Evolutionary conservation across 2,797 vertebrate genomes (phyloP).

Genomic region (Gallinago solitaria): DNA sequence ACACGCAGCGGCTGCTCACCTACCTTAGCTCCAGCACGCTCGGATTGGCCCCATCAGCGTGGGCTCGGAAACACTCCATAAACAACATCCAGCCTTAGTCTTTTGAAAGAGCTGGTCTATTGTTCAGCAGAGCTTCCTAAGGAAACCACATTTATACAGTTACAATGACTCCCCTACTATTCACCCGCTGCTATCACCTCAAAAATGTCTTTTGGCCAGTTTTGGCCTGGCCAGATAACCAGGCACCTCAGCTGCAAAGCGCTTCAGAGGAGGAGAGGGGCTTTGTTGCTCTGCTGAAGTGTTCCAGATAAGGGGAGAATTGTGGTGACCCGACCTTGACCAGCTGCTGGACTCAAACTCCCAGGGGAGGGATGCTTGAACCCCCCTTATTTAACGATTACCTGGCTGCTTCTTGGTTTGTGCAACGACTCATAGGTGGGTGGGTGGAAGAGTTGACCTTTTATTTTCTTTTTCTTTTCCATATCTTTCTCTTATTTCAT

Average conservation of each 20-base stretch:
- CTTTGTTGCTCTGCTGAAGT: background rate
- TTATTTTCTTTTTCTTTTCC: background rate
- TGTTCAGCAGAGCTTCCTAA: slow-evolving; percentile 50
- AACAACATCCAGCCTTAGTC: background rate
- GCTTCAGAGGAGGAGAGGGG: background rate
- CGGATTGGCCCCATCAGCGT: background rate
- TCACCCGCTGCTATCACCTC: background rate
- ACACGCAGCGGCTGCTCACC: background rate
- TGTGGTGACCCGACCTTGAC: background rate
- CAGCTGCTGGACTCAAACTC: background rate
- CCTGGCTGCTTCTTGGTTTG: background rate
- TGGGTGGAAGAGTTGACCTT: background rate
- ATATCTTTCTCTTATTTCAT: background rate
- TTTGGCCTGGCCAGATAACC: background rate
- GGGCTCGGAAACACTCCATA: background rate
- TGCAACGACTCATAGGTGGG: background rate
- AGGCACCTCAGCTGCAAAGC: slow-evolving; percentile 12
- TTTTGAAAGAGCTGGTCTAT: slow-evolving; percentile 6
- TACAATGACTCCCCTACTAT: slow-evolving; percentile 22
- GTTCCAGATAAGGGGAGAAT: background rate
- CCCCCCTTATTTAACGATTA: background rate
- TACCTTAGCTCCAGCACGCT: fast-evolving
- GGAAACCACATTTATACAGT: slow-evolving; percentile 9
- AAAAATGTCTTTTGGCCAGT: slow-evolving; percentile 19
- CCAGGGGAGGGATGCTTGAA: background rate